phyloP scores from a whole-genome alignment of 2,113 vertebrate species.

The Mesocricetus auratus region DNA sequence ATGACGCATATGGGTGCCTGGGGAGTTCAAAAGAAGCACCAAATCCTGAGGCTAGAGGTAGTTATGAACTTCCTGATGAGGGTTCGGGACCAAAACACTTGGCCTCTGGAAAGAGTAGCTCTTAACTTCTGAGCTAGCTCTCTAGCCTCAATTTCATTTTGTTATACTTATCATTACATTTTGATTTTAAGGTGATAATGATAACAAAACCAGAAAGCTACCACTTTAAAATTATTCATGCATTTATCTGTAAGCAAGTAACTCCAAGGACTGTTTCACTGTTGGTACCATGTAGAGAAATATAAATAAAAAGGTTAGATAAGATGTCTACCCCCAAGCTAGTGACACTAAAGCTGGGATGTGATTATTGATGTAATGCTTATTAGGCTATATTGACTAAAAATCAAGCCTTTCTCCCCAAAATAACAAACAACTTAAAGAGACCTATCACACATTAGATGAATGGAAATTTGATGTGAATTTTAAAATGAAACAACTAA shows the following conservation, averaged over 20 bases:
- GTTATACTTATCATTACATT: not conserved
- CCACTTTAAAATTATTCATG: not conserved
- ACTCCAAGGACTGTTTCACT: not conserved
- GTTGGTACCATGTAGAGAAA: not conserved
- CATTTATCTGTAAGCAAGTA: not conserved
- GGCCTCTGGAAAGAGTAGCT: not conserved
- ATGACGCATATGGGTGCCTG: not conserved
- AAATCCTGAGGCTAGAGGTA: not conserved
- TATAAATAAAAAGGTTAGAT: not conserved
- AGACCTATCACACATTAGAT: not conserved
- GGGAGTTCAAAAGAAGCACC: not conserved
- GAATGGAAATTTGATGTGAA: not conserved
- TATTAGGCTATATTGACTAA: not conserved
- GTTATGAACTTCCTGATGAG: not conserved
- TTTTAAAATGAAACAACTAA: not conserved
- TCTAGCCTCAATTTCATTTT: not conserved
- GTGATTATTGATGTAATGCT: not conserved
- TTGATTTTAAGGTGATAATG: not conserved
- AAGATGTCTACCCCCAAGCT: not conserved
- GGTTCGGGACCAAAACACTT: not conserved
- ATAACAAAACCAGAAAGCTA: not conserved
- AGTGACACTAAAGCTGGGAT: not conserved
- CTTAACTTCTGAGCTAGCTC: not conserved
- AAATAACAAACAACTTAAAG: slow-evolving; percentile 33
- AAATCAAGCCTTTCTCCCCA: not conserved